phyloP scores from a whole-genome alignment of 2,113 vertebrate species.

The Callionymus lyra region DNA sequence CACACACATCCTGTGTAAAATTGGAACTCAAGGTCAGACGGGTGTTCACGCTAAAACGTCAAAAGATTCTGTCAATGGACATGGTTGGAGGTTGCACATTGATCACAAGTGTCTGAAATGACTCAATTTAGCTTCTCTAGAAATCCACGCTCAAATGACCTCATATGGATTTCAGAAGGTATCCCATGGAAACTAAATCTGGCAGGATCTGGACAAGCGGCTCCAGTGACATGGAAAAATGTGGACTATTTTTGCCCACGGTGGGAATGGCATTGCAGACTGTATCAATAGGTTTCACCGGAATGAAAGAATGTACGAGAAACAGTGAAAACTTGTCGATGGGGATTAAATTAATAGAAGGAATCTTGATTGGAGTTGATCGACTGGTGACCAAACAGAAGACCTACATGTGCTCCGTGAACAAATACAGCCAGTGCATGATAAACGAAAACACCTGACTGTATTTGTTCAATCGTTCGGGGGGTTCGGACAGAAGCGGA shows the following conservation, averaged over 20 bases:
- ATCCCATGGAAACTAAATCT: conserved; percentile 13
- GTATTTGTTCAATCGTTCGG: conserved; percentile 61
- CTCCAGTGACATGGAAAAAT: conserved; percentile 21
- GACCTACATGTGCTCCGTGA: conserved; percentile 2
- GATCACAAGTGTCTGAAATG: conserved; percentile 64
- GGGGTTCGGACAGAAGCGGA: conserved; percentile 29
- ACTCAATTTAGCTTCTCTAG: conserved; percentile 47
- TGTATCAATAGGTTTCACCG: conserved; percentile 58
- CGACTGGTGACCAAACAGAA: neutral
- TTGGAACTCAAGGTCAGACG: conserved; percentile 56
- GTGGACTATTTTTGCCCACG: conserved; percentile 20
- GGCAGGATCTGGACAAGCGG: conserved; percentile 9
- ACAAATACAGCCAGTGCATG: conserved; percentile 59
- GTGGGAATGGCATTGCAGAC: conserved; percentile 67
- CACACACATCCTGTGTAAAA: conserved; percentile 16
- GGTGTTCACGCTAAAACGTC: conserved; percentile 25
- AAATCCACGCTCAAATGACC: conserved; percentile 33
- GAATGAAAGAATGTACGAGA: conserved; percentile 26
- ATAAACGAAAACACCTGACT: conserved; percentile 29
- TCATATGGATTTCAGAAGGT: neutral
- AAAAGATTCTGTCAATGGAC: conserved; percentile 36
- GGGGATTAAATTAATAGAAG: conserved; percentile 10
- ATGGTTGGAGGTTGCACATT: conserved; percentile 45
- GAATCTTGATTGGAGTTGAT: conserved; percentile 1
- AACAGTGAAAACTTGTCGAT: conserved; percentile 7